Evolutionary conservation across 2,113 vertebrate genomes (phyloP), one percentile per base, ranked within the genome.

Genomic region (Myotis yumanensis): DNA sequence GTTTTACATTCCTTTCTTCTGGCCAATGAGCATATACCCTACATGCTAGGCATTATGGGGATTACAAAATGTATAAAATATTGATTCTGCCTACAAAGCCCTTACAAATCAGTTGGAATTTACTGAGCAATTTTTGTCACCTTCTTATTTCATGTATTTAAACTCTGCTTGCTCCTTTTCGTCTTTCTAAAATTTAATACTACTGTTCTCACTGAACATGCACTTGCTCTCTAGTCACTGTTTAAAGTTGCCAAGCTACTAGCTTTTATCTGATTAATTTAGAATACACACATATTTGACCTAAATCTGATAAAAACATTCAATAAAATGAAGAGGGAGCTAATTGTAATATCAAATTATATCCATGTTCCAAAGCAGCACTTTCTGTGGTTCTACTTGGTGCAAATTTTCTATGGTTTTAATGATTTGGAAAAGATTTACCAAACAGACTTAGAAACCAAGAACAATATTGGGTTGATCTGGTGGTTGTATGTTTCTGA

Each of bases 371-470:
- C 72, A 86, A 86, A 69, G 35, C 12, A 37, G 48, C 37, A 48
- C 72, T 77, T 92, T 86, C 83, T 57, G 1, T 73, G 43, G 25
- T 92, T 86, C 83, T 59, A 59, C 22, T 57, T 69, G 37, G 37
- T 59, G 0, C 71, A 68, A 69, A 77, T n/a, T 86, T 77, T 69
- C 48, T 69, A 46, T 69, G 37, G 30, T 22, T 86, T 37, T 48
- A 86, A 32, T 86, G 83, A 80, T 80, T 30, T 93, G 51, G 32
- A 80, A 79, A 86, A 93, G 62, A 80, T 57, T 37, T 71, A 59
- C 4, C 12, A 32, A 69, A 86, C 23, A 68, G 17, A 68, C 18
- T 86, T 86, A 68, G 46, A 69, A 59, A 73, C 51, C 73, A 86
- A 71, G 37, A 68, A 46, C 40, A 69, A 59, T 71, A 59, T 79